Evolutionary conservation across 2,113 vertebrate genomes (phyloP).

Genomic region (Damaliscus lunatus): DNA sequence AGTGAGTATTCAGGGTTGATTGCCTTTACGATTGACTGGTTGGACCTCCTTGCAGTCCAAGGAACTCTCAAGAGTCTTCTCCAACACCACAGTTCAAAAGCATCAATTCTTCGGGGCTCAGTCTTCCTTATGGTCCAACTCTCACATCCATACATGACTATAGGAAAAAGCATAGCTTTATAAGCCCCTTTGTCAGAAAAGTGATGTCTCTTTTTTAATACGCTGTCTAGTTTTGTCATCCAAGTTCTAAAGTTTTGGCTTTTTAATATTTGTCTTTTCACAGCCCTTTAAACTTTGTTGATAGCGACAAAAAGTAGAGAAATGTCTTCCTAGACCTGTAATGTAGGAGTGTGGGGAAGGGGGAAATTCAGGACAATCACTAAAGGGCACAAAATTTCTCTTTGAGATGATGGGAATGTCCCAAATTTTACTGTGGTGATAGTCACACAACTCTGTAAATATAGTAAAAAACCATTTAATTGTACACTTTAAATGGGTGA

Average conservation of each 20-base stretch:
- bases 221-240: not conserved
- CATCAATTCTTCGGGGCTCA: rapidly evolving
- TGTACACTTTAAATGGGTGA: not conserved
- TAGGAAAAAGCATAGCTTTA: not conserved
- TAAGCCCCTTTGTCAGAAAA: not conserved
- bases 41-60: not conserved
- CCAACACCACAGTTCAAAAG: not conserved
- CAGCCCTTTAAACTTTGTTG: not conserved
- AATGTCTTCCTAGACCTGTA: not conserved
- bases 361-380: rapidly evolving
- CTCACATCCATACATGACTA: not conserved
- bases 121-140: not conserved
- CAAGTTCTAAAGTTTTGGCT: not conserved
- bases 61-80: not conserved
- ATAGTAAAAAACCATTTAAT: not conserved
- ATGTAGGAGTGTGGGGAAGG: not conserved
- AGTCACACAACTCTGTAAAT: not conserved
- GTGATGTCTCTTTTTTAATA: not conserved
- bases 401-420: not conserved
- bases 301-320: not conserved
- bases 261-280: not conserved
- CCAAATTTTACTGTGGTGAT: not conserved
- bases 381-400: not conserved
- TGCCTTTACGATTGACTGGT: not conserved
- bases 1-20: not conserved